A percentile compares a stretch with the other conserved stretches of the same genome.
Evolutionary conservation across 2,888 invertebrate genomes (phyloP).

Genomic region (Entomobrya proxima): DNA sequence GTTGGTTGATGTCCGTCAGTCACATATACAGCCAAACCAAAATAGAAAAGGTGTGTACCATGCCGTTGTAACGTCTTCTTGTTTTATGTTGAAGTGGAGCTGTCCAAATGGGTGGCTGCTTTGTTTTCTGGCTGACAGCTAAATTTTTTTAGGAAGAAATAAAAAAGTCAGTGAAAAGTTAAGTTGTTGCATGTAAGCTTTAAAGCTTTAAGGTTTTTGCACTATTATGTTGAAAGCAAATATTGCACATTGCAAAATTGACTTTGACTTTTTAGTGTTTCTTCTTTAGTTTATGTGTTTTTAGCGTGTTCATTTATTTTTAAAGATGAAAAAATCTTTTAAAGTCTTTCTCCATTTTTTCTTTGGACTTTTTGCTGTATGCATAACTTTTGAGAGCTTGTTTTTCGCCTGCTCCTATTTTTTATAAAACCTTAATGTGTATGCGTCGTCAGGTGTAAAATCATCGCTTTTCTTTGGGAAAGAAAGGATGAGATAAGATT

Average conservation of each 20-base stretch:
- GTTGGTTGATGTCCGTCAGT: slow-evolving; percentile 6
- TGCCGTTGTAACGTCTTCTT: slow-evolving; percentile 5
- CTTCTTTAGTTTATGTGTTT: too few species aligned
- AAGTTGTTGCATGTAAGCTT: neutral
- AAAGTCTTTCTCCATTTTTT: too few species aligned
- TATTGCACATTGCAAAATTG: too few species aligned
- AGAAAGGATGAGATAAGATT: neutral
- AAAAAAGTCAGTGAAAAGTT: neutral
- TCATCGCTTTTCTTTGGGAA: slow-evolving; percentile 25
- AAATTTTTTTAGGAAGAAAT: neutral
- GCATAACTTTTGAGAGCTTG: slow-evolving; percentile 26
- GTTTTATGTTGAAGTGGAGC: neutral
- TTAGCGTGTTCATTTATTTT: too few species aligned
- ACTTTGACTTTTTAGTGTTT: too few species aligned
- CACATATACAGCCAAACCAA: neutral
- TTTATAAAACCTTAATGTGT: neutral
- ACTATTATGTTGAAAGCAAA: too few species aligned
- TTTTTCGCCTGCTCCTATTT: slow-evolving; percentile 12
- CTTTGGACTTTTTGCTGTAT: too few species aligned
- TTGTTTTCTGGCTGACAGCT: slow-evolving; percentile 12
- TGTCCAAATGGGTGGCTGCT: slow-evolving; percentile 15
- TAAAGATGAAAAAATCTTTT: too few species aligned
- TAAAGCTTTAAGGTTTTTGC: neutral
- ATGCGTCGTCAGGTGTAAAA: slow-evolving; percentile 54
- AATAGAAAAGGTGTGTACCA: slow-evolving; percentile 11